These are phyloP conservation scores for Colaptes auratus DNA, from an alignment of 2,113 vertebrate species.

Conservation along the genomic window DNA sequence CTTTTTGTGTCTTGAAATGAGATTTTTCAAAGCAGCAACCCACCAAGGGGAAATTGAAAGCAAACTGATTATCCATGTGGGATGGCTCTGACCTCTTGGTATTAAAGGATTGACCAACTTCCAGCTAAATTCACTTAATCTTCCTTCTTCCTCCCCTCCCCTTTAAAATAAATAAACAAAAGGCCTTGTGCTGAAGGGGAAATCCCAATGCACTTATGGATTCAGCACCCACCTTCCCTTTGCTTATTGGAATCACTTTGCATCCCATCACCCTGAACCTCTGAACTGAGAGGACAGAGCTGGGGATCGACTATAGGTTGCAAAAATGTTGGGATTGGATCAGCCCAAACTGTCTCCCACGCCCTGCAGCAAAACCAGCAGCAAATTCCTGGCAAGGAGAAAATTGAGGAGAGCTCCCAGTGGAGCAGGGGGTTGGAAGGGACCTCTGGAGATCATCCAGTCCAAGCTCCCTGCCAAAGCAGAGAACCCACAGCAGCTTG, in stretches of 20 bases:
- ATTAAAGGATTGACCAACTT: background rate
- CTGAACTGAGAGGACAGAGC: too few relatives aligned
- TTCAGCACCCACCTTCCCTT: background rate
- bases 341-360: background rate
- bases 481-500: too few relatives aligned
- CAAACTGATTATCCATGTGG: constrained; percentile 9
- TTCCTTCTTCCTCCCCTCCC: fast-evolving
- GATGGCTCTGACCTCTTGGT: constrained; percentile 12
- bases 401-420: background rate
- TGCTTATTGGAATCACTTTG: background rate
- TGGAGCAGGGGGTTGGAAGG: background rate
- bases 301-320: background rate
- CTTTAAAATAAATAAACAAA: background rate
- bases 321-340: background rate
- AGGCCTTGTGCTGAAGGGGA: background rate
- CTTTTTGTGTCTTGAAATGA: constrained; percentile 25
- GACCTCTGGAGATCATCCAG: too few relatives aligned
- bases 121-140: constrained; percentile 16
- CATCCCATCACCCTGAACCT: too few relatives aligned
- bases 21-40: background rate
- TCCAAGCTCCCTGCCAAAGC: too few relatives aligned
- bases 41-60: constrained; percentile 6
- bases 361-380: background rate
- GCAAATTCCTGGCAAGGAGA: background rate
- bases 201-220: background rate